Conservation (phyloP, 2,888 invertebrate genomes). For the Mythimna loreyi region DNA sequence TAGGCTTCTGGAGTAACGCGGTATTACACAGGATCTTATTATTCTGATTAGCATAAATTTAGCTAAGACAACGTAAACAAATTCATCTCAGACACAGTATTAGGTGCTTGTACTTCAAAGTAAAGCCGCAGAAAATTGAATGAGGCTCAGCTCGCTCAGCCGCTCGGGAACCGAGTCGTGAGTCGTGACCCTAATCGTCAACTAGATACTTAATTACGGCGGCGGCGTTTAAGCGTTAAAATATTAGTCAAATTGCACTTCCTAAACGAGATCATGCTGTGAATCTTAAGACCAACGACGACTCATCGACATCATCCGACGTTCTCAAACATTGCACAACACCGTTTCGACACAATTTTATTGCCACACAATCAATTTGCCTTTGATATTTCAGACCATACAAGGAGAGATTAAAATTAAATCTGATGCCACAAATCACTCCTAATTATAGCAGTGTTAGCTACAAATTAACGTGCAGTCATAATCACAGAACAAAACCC, state of each 20-base stretch:
- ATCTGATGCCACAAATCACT: constrained; percentile 13
- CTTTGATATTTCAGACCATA: constrained; percentile 44
- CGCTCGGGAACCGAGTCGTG: constrained; percentile 41
- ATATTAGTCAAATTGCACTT: constrained; percentile 50
- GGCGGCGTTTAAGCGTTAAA: constrained; percentile 49
- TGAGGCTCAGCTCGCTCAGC: constrained; percentile 33
- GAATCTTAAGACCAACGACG: constrained; percentile 38
- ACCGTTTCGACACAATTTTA: constrained; percentile 44
- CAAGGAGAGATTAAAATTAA: constrained; percentile 29
- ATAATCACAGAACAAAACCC: constrained; percentile 38
- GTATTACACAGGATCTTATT: constrained; percentile 7
- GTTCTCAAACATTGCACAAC: constrained; percentile 42
- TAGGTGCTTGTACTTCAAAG: constrained; percentile 43
- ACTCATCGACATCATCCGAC: constrained; percentile 32
- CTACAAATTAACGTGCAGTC: constrained; percentile 32
- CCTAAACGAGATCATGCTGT: constrained; percentile 51
- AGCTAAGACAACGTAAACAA: constrained; percentile 26
- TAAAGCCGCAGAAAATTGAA: constrained; percentile 48
- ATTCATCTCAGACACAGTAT: constrained; percentile 27
- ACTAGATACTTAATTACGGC: constrained; percentile 55
- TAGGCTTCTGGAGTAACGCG: background rate
- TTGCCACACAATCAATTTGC: constrained; percentile 45
- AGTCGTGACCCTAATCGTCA: constrained; percentile 54
- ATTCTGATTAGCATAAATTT: constrained; percentile 35
- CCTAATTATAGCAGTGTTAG: constrained; percentile 34